Percentiles rank a stretch among this genome's conserved stretches.
Evolutionary conservation across 64 coral and sea anemone species (phyloP).

Genomic region (Orbicella faveolata): DNA sequence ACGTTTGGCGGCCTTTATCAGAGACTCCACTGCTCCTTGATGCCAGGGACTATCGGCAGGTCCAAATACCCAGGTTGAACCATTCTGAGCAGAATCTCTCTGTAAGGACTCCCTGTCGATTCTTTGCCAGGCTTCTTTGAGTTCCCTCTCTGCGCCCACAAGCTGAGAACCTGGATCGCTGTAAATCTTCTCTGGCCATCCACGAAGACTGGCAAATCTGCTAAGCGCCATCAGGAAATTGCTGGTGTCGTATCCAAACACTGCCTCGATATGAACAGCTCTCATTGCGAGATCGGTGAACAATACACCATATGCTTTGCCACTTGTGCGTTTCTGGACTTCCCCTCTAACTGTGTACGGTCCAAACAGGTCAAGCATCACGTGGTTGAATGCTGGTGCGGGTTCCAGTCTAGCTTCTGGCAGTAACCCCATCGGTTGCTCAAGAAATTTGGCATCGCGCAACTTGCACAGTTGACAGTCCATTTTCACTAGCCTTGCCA

Average conservation of each 20-base stretch:
- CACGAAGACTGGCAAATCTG: conserved; percentile 66
- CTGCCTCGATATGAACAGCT: conserved; percentile 54
- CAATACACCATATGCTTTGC: conserved; percentile 58
- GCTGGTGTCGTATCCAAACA: conserved; percentile 47
- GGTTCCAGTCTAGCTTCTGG: conserved; percentile 56
- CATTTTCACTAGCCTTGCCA: conserved; percentile 50
- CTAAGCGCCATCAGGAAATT: conserved; percentile 63
- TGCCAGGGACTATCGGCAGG: conserved; percentile 80
- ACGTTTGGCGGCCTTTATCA: conserved; percentile 65
- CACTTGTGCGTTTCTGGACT: conserved; percentile 60
- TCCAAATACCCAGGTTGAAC: conserved; percentile 62
- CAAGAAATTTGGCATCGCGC: conserved; percentile 37
- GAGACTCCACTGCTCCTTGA: conserved; percentile 78
- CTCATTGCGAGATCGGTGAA: conserved; percentile 65
- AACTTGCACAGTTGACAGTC: conserved; percentile 69
- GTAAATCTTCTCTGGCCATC: conserved; percentile 63
- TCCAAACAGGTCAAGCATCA: conserved; percentile 71
- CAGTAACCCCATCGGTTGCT: conserved; percentile 60
- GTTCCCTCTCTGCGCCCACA: conserved; percentile 52
- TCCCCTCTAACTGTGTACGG: conserved; percentile 34
- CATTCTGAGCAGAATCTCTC: conserved; percentile 44
- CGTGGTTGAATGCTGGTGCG: conserved; percentile 51
- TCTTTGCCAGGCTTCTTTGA: conserved; percentile 69
- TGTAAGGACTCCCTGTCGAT: conserved; percentile 39
- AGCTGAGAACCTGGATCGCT: conserved; percentile 64